Conservation (phyloP, 2,888 invertebrate genomes). For the Tryphoninae sp. region DNA sequence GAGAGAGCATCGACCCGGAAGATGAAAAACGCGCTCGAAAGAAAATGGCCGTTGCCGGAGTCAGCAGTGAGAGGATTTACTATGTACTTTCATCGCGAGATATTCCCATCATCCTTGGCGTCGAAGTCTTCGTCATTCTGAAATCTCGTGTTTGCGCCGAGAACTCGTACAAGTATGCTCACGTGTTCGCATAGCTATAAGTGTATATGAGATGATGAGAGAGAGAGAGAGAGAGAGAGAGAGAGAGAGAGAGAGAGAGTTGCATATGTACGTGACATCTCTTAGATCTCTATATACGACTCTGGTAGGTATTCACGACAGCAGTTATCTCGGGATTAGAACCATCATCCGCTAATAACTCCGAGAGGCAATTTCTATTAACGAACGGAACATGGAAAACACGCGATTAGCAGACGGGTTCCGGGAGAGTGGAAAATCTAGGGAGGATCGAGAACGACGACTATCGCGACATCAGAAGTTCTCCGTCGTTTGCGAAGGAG, state of each 20-base stretch:
- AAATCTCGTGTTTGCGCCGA: constrained; percentile 42
- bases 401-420: constrained; percentile 57
- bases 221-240: constrained; percentile 7
- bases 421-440: constrained; percentile 30
- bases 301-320: constrained; percentile 37
- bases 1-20: constrained; percentile 14
- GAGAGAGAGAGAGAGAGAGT: neutral
- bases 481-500: constrained; percentile 39
- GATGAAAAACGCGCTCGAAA: neutral
- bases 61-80: constrained; percentile 2
- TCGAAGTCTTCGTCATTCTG: constrained; percentile 22
- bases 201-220: neutral
- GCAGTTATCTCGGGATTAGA: constrained; percentile 51
- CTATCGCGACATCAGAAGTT: constrained; percentile 39
- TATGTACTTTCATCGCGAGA: constrained; percentile 31
- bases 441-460: constrained; percentile 20
- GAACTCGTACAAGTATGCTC: constrained; percentile 13
- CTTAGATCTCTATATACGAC: neutral
- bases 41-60: constrained; percentile 7
- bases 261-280: constrained; percentile 39
- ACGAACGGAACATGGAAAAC: constrained; percentile 64
- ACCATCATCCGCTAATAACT: constrained; percentile 61
- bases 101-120: constrained; percentile 12
- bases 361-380: constrained; percentile 64
- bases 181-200: neutral